Conservation (phyloP, 2,113 vertebrate genomes). For the Saccopteryx bilineata region DNA sequence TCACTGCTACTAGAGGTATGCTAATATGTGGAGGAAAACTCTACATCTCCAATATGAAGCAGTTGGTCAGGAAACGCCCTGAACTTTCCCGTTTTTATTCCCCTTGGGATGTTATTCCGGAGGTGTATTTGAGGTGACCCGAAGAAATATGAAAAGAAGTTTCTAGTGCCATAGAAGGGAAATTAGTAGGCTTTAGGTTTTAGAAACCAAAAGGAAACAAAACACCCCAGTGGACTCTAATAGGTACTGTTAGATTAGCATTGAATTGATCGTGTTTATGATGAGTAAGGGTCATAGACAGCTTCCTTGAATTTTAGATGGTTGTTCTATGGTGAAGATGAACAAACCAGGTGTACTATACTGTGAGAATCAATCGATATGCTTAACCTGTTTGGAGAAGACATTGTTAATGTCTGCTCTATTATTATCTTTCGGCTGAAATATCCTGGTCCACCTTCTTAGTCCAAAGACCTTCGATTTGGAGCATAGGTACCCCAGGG, state of each 20-base stretch:
- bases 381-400: slow-evolving; percentile 58
- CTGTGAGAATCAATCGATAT: slow-evolving; percentile 43
- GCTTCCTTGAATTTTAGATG: slow-evolving; percentile 69
- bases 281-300: slow-evolving; percentile 53
- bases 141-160: slow-evolving; percentile 69
- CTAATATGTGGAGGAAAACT: slow-evolving; percentile 64
- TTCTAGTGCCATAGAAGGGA: slow-evolving; percentile 14
- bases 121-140: slow-evolving; percentile 44
- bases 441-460: slow-evolving; percentile 51
- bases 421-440: slow-evolving; percentile 63
- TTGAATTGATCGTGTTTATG: slow-evolving; percentile 65
- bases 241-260: slow-evolving; percentile 63
- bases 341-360: slow-evolving; percentile 53
- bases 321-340: slow-evolving; percentile 57
- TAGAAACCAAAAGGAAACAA: slow-evolving; percentile 57
- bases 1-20: slow-evolving; percentile 48
- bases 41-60: slow-evolving; percentile 51
- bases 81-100: slow-evolving; percentile 44
- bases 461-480: slow-evolving; percentile 29
- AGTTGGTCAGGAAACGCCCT: slow-evolving; percentile 52
- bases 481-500: background rate
- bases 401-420: slow-evolving; percentile 71
- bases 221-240: slow-evolving; percentile 54
- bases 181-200: slow-evolving; percentile 58
- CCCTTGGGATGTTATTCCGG: background rate